Conservation (phyloP, 2,888 invertebrate species). For the Dysmachus trigonus region DNA sequence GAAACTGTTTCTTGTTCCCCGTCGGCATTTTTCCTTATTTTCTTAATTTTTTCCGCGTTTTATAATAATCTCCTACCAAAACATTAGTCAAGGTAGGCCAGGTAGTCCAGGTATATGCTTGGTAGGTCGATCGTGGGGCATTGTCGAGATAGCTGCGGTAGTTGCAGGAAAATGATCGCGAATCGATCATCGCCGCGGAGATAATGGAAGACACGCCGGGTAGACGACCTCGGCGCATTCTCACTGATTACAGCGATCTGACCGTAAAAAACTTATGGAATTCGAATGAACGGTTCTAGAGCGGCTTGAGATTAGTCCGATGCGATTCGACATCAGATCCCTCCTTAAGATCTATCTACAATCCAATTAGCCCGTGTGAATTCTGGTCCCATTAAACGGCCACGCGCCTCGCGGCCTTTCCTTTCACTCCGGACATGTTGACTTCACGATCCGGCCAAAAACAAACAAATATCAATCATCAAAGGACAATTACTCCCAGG, state of each 20-base stretch:
- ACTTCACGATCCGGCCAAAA: neutral
- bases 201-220: conserved; percentile 2
- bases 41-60: conserved; percentile 9
- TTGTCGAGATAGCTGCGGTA: neutral
- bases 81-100: neutral
- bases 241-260: neutral
- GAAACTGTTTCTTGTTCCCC: neutral
- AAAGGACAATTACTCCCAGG: conserved; percentile 9
- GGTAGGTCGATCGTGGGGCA: neutral
- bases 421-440: conserved; percentile 29
- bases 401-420: neutral
- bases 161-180: neutral
- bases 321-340: neutral
- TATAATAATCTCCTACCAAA: conserved; percentile 18
- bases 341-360: neutral
- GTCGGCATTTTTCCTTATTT: neutral
- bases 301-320: neutral
- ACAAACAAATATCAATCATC: neutral
- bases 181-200: neutral
- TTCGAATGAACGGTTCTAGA: conserved; percentile 9
- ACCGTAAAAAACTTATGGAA: conserved; percentile 29
- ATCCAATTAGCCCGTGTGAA: conserved; percentile 12
- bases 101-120: neutral
- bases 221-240: neutral
- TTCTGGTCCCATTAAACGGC: neutral